A percentile compares a stretch with the other conserved stretches of the same genome.
These are phyloP conservation scores for Amniataba percoides DNA, from an alignment of 2,797 vertebrate species.

Conservation along the genomic window DNA sequence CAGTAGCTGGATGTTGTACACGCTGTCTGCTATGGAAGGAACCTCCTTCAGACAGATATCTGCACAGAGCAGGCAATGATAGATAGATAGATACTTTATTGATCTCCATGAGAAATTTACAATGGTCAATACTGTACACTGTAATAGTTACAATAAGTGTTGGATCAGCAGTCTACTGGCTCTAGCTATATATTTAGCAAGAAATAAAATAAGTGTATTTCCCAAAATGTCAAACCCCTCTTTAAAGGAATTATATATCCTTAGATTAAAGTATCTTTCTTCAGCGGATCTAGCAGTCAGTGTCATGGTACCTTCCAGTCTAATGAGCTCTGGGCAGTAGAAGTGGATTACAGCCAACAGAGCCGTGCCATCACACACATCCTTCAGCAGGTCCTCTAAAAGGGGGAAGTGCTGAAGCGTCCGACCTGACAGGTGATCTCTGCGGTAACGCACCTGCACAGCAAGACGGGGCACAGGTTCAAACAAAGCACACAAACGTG, in stretches of 20 bases:
- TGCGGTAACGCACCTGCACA: constrained; percentile 92
- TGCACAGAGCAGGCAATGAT: constrained; percentile 72
- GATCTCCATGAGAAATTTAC: too few species aligned
- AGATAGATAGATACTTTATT: too few species aligned
- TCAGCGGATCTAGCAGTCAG: neutral
- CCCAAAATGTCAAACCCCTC: neutral
- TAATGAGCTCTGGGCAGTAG: constrained; percentile 95
- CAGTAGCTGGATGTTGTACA: constrained; percentile 95
- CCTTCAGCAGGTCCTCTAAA: constrained; percentile 94
- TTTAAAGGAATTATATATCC: neutral
- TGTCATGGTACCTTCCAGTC: constrained; percentile 89
- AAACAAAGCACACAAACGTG: neutral
- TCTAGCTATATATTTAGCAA: neutral
- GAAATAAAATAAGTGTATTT: neutral
- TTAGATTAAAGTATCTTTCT: neutral
- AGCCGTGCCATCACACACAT: constrained; percentile 91
- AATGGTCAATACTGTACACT: neutral
- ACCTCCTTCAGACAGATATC: constrained; percentile 97
- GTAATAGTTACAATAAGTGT: neutral
- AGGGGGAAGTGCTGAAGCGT: constrained; percentile 91
- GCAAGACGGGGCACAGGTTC: constrained; percentile 15
- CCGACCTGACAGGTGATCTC: constrained; percentile 91
- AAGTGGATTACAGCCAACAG: constrained; percentile 94
- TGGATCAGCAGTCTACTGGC: neutral
- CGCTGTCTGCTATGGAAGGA: constrained; percentile 91